A percentile compares a stretch with the other conserved stretches of the same genome.
Evolutionary conservation across 2,113 vertebrate species (phyloP).

Genomic region (Conger conger): DNA sequence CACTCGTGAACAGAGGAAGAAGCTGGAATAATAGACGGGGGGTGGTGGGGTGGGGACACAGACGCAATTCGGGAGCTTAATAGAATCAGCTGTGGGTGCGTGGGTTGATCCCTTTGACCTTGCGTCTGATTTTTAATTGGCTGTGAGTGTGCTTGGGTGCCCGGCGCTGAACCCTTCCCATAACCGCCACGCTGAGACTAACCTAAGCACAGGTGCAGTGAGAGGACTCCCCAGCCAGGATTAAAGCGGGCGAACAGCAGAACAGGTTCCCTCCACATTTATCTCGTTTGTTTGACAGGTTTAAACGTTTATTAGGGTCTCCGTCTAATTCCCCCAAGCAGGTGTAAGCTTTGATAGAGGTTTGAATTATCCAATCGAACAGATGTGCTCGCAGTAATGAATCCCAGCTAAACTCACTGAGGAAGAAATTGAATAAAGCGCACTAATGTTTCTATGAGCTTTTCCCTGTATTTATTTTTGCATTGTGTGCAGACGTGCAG

Average conservation of each 20-base stretch:
- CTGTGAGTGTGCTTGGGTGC: slow-evolving; percentile 64
- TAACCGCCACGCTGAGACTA: slow-evolving; percentile 9
- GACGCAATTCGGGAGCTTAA: slow-evolving; percentile 74
- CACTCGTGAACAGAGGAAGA: slow-evolving; percentile 80
- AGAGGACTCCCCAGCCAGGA: slow-evolving; percentile 57
- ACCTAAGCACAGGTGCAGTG: slow-evolving; percentile 54
- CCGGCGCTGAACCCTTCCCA: neutral
- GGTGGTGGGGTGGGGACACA: slow-evolving; percentile 54
- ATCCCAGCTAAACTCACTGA: slow-evolving; percentile 65
- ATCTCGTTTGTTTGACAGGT: slow-evolving; percentile 73
- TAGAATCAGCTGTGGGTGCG: slow-evolving; percentile 73
- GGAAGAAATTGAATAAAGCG: slow-evolving; percentile 75
- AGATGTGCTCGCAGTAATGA: slow-evolving; percentile 64
- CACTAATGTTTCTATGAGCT: slow-evolving; percentile 57
- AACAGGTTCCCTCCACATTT: slow-evolving; percentile 63
- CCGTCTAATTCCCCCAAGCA: slow-evolving; percentile 74
- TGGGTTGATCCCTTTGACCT: slow-evolving; percentile 77
- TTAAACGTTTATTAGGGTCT: slow-evolving; percentile 74
- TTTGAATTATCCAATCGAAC: slow-evolving; percentile 69
- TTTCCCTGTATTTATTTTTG: slow-evolving; percentile 40
- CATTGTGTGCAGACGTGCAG: slow-evolving; percentile 53
- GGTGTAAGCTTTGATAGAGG: slow-evolving; percentile 74
- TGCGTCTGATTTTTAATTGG: slow-evolving; percentile 80
- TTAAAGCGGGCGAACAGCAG: slow-evolving; percentile 62
- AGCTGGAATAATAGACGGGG: slow-evolving; percentile 81